These are phyloP conservation scores for Pimephales promelas DNA, from an alignment of 2,113 vertebrate genomes.

Conservation along the genomic window DNA sequence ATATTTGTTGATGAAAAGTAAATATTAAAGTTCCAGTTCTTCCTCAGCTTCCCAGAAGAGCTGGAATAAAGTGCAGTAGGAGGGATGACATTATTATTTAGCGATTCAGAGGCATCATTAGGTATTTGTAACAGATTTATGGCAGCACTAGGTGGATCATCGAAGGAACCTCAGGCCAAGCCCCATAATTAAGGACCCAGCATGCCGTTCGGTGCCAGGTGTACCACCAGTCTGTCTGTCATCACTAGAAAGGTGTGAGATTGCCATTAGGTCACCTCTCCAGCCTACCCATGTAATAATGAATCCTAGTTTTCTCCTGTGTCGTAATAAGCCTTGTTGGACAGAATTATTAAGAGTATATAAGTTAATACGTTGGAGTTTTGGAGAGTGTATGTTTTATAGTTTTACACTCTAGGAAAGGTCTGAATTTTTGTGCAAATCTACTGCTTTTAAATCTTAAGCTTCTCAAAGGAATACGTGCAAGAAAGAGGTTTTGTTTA, in stretches of 20 bases:
- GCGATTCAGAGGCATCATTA: background rate
- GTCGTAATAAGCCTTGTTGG: background rate
- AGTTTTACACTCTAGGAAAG: background rate
- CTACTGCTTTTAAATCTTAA: conserved; percentile 1
- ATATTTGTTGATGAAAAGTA: background rate
- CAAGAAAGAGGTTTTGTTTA: conserved; percentile 5
- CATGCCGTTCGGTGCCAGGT: conserved; percentile 61
- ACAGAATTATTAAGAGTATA: conserved; percentile 2
- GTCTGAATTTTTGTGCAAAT: background rate
- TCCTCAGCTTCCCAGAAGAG: background rate
- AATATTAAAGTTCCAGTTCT: background rate
- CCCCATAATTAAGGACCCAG: conserved; percentile 70
- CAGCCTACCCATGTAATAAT: conserved; percentile 54
- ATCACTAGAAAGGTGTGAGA: conserved; percentile 53
- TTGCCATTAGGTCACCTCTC: conserved; percentile 1
- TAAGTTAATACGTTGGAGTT: background rate
- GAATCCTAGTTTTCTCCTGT: background rate
- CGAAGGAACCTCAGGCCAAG: conserved; percentile 38
- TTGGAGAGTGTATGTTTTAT: background rate
- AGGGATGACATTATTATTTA: background rate
- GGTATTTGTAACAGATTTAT: conserved; percentile 44
- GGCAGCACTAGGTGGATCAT: conserved; percentile 33
- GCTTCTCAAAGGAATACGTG: background rate
- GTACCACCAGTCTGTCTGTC: conserved; percentile 49
- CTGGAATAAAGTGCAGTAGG: conserved; percentile 7